These are phyloP conservation scores for Agelas oroides DNA, from an alignment of 37 sponge, comb jelly and placozoan genomes.

Conservation along the genomic window DNA sequence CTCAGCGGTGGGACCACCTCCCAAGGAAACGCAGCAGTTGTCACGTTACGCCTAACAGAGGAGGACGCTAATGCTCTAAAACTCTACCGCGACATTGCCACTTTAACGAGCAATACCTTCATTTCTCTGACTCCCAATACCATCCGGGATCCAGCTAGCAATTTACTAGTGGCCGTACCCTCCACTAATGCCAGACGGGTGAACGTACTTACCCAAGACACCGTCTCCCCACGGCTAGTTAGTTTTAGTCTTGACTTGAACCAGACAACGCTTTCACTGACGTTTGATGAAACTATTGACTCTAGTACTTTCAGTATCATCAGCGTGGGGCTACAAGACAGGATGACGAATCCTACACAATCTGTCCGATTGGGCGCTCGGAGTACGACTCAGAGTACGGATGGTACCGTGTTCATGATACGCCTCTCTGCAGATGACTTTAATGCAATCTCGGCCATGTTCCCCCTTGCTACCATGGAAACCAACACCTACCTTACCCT, in stretches of 20 bases:
- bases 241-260: constrained; percentile 74
- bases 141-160: constrained; percentile 72
- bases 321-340: constrained; percentile 69
- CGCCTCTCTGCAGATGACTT: constrained; percentile 74
- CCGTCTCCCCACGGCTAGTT: constrained; percentile 48
- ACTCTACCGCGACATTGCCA: constrained; percentile 54
- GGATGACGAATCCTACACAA: constrained; percentile 29
- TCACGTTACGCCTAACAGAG: constrained; percentile 37
- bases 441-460: constrained; percentile 66
- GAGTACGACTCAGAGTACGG: constrained; percentile 51
- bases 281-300: constrained; percentile 85
- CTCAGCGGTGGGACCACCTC: constrained; percentile 69
- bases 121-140: constrained; percentile 52
- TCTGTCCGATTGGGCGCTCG: constrained; percentile 60
- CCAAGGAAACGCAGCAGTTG: constrained; percentile 25
- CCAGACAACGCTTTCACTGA: constrained; percentile 39
- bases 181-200: constrained; percentile 43
- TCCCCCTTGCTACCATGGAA: constrained; percentile 75
- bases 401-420: constrained; percentile 60
- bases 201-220: constrained; percentile 15
- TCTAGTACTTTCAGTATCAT: constrained; percentile 58
- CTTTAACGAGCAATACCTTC: constrained; percentile 60
- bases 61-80: constrained; percentile 82
- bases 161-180: constrained; percentile 50
- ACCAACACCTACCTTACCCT: constrained; percentile 77